Conservation (phyloP, 1,140 invertebrate species). For the Harlomillsia oculata region DNA sequence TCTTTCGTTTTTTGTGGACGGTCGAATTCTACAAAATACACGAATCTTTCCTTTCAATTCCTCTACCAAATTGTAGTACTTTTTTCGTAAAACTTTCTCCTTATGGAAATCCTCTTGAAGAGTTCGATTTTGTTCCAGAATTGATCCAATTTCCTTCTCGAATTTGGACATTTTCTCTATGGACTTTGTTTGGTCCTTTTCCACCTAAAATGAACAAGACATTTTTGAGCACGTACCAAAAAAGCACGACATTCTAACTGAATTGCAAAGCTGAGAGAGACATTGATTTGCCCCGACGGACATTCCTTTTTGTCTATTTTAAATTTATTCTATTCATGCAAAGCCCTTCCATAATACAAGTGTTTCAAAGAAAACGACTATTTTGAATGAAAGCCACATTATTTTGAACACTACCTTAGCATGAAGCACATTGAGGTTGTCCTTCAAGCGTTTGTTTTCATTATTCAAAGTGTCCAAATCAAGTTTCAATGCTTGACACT, state of each 20-base stretch:
- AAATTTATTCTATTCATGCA: no score
- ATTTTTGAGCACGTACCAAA: no score
- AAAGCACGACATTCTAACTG: no score
- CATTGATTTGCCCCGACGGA: background rate
- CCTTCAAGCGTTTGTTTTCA: constrained; percentile 38
- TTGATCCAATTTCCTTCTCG: constrained; percentile 33
- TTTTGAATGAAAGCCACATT: background rate
- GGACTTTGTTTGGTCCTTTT: constrained; percentile 31
- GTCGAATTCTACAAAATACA: constrained; percentile 42
- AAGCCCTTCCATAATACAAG: no score
- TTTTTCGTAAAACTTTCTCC: constrained; percentile 44
- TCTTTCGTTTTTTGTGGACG: constrained; percentile 30
- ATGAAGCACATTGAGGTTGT: constrained; percentile 36
- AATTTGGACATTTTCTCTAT: constrained; percentile 33
- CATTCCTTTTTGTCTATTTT: background rate
- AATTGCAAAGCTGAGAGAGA: background rate
- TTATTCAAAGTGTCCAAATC: constrained; percentile 39
- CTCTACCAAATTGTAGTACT: constrained; percentile 47
- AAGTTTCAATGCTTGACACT: constrained; percentile 37
- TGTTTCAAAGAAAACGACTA: no score
- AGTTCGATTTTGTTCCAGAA: constrained; percentile 39
- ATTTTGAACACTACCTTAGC: constrained; percentile 22
- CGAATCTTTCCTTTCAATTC: constrained; percentile 49
- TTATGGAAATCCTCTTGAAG: constrained; percentile 44
- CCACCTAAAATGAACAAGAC: no score